Conservation (phyloP, 2,797 vertebrate species). For the Etheostoma perlongum region DNA sequence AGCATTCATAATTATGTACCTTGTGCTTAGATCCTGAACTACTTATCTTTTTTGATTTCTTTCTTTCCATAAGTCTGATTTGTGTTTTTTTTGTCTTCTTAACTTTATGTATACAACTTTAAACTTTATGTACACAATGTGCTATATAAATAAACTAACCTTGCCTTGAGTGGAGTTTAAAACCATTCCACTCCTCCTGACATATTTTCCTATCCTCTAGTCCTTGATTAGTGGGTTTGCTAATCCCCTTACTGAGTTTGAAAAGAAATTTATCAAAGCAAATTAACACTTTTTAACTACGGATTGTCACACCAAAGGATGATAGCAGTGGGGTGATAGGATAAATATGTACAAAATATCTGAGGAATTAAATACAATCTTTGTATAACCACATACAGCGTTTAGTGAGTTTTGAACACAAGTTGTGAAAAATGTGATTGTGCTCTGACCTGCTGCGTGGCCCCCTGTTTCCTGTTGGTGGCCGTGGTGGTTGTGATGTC, state of each 20-base stretch:
- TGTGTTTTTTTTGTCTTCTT: neutral
- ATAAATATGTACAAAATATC: slow-evolving; percentile 21
- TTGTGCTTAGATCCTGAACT: neutral
- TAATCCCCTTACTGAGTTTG: slow-evolving; percentile 64
- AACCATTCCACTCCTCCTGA: slow-evolving; percentile 41
- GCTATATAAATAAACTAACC: slow-evolving; percentile 26
- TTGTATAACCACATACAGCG: slow-evolving; percentile 27
- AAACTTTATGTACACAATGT: slow-evolving; percentile 7
- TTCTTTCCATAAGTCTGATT: neutral
- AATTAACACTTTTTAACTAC: slow-evolving; percentile 64
- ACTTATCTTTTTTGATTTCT: neutral
- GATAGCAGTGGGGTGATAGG: slow-evolving; percentile 17
- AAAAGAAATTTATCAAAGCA: slow-evolving; percentile 62
- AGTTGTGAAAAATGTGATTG: neutral
- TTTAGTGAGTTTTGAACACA: slow-evolving; percentile 5
- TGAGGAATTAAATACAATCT: slow-evolving; percentile 35
- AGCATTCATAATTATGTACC: slow-evolving; percentile 12
- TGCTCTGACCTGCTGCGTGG: slow-evolving; percentile 89
- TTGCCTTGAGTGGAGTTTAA: slow-evolving; percentile 35
- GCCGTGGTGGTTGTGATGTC: slow-evolving; percentile 98
- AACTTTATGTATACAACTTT: slow-evolving; percentile 1
- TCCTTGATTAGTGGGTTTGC: slow-evolving; percentile 41
- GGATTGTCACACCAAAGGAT: slow-evolving; percentile 40
- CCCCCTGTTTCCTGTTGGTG: slow-evolving; percentile 93
- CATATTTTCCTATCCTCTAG: slow-evolving; percentile 34